A percentile compares a stretch with the other conserved stretches of the same genome.
Conservation (phyloP, 1,140 invertebrate species). For the Bombus affinis region DNA sequence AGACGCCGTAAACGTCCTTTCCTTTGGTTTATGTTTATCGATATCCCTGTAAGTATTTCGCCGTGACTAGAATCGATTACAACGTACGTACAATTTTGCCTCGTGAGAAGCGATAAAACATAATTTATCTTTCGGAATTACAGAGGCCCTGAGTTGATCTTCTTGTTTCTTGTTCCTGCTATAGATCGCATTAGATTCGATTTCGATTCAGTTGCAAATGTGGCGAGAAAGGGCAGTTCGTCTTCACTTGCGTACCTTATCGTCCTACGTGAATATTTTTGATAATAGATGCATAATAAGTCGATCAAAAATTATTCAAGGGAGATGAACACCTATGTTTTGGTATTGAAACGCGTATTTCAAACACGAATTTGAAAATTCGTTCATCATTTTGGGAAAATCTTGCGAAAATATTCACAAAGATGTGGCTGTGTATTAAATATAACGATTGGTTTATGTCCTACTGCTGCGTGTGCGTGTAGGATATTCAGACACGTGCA, state of each 20-base stretch:
- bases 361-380: background rate
- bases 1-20: constrained; percentile 18
- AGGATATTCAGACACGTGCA: background rate
- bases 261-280: background rate
- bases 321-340: background rate
- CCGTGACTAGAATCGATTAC: constrained; percentile 51
- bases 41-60: constrained; percentile 21
- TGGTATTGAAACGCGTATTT: background rate
- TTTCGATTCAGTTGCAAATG: background rate
- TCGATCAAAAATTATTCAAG: background rate
- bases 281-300: background rate
- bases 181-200: background rate
- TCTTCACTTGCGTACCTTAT: background rate
- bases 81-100: background rate
- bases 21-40: constrained; percentile 34
- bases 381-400: background rate
- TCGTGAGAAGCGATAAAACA: background rate
- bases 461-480: background rate
- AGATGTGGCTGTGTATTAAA: background rate
- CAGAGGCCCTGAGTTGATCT: background rate
- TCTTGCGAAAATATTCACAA: background rate
- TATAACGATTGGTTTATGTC: background rate
- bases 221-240: background rate
- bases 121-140: background rate
- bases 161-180: background rate